Base-by-base conservation (phyloP, 2,888 invertebrate species). In the Teleiodes luculella region DNA sequence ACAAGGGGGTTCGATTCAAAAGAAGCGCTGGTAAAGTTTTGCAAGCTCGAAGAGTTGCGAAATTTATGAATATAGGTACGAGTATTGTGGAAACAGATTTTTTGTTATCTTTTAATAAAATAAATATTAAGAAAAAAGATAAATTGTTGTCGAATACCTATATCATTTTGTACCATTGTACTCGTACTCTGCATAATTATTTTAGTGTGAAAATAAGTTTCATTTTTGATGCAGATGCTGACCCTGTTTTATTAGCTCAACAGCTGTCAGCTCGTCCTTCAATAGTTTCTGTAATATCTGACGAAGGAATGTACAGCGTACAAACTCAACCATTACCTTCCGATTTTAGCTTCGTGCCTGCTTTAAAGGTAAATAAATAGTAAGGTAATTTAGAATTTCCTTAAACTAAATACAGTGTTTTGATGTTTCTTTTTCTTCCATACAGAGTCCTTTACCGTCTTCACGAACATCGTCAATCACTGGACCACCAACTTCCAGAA, bases 211-310 rank as follows among this genome's bases (percentile, higher is more conserved):
- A n/a, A n/a, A n/a, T n/a, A n/a, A n/a, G n/a, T n/a, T 14, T 10
- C 7, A 14, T 36, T 14, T 30, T 30, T 30, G 7, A 7, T 54
- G 37, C 47, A 89, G 90, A 89, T 68, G 75, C 89, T 1, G 90
- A 90, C 65, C 89, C 90, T 1, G 65, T 90, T 49, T 65, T 90
- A 36, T 59, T 90, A 37, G 90, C 90, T n/a, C 85, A 86, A 57
- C 88, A 90, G 57, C 62, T 90, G 48, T 90, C 90, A 11, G 88
- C 90, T 20, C 73, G 90, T 14, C 90, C 90, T 2, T 90, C 90
- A 3, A 88, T 90, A 57, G 90, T 89, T 13, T 90, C 90, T 0
- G 79, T 89, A 20, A 80, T 87, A 33, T 89, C 89, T 14, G 89
- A 89, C 68, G 89, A 89, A 65, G 89, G 89, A 43, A 73, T 74